Evolutionary conservation across 2,797 vertebrate genomes (phyloP), one percentile per base, ranked within the genome.

Genomic region (Gymnopithys bicolor): DNA sequence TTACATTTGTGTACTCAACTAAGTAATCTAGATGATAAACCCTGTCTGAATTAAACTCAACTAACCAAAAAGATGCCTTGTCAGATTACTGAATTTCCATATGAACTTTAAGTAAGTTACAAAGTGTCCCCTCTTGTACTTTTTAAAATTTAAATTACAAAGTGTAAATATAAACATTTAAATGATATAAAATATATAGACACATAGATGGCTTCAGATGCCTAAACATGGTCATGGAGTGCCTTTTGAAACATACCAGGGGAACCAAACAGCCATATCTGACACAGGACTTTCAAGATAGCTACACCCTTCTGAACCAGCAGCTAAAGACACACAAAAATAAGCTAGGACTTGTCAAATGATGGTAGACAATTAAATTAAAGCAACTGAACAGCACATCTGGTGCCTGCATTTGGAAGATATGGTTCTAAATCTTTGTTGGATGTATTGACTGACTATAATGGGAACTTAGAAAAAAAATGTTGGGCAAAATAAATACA

Each of bases 251-350:
- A 82, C 3, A 16, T 11, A 11, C 5, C 13, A 48, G 11, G 3
- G 19, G 43, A 60, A 2, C 1, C 7, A 68, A 71, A 51, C 11
- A 78, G 35, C 24, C 21, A 9, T 41, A 67, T 59, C 71, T 93
- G 66, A 58, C 25, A 22, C 0, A 71, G 45, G 10, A 59, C 1
- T 0, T 39, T 39, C 21, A 70, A n/a, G 13, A 77, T 9, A 63
- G 8, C 3, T 55, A 21, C 16, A 30, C 2, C 8, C 6, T 43
- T 87, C 39, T 81, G 70, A 63, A 82, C 9, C 8, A 68, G 14
- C 8, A 78, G 43, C 7, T 63, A 15, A 67, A 67, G 30, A 23
- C 7, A 27, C 18, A 41, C 1, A 69, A 58, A 67, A 55, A 63
- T 19, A 74, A 3, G 9, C 4, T 53, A 41, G 10, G 8, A 43